Evolutionary conservation across 2,888 invertebrate species (phyloP).

Genomic region (Sisyra terminalis): DNA sequence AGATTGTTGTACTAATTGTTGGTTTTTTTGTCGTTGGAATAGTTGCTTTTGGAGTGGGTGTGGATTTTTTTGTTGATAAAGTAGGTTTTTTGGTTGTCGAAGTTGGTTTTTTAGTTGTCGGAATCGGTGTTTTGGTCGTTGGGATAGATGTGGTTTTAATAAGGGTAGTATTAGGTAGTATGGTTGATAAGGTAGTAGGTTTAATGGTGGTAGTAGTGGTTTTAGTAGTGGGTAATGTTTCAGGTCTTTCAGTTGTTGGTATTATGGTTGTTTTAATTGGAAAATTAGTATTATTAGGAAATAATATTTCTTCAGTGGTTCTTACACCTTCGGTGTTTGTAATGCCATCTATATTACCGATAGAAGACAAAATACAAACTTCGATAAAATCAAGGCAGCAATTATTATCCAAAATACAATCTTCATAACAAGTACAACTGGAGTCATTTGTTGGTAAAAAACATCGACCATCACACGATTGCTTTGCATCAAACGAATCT

Average conservation of each 20-base stretch:
- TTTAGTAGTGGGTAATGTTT: slow-evolving; percentile 11
- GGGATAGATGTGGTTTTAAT: slow-evolving; percentile 2
- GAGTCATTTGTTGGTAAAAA: slow-evolving; percentile 12
- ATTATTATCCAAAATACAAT: slow-evolving; percentile 32
- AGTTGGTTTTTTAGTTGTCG: slow-evolving; percentile 13
- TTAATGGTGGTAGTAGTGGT: slow-evolving; percentile 9
- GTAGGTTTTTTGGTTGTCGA: slow-evolving; percentile 13
- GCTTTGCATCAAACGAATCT: neutral
- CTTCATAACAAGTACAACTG: slow-evolving; percentile 39
- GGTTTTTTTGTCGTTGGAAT: slow-evolving; percentile 8
- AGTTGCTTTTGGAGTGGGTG: slow-evolving; percentile 11
- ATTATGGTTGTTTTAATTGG: slow-evolving; percentile 2
- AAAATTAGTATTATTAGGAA: slow-evolving; percentile 8
- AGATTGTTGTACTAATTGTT: slow-evolving; percentile 1
- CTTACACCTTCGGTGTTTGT: no score
- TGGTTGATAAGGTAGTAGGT: slow-evolving; percentile 8
- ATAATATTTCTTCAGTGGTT: no score
- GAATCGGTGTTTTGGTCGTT: slow-evolving; percentile 10
- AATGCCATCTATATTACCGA: no score
- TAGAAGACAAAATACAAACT: slow-evolving; percentile 28
- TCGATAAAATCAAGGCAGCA: slow-evolving; percentile 55
- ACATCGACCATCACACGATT: slow-evolving; percentile 21
- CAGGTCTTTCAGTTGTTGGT: neutral
- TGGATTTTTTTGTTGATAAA: slow-evolving; percentile 10
- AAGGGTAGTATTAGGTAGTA: slow-evolving; percentile 7